Evolutionary conservation across 1,140 invertebrate genomes (phyloP), one percentile per base, ranked within the genome.

Genomic region (Armadillidium nasatum): DNA sequence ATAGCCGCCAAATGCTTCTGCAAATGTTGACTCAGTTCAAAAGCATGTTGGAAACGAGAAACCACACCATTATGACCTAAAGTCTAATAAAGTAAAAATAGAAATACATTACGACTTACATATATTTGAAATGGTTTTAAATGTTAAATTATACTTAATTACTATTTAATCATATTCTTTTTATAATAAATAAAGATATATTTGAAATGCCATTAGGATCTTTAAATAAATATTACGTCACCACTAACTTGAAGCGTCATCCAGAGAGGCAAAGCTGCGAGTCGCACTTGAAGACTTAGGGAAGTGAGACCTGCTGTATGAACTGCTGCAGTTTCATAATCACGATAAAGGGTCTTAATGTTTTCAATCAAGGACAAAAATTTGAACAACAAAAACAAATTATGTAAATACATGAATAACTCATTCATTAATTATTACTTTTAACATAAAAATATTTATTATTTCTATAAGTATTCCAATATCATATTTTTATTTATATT

Each of bases 241-340:
- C n/a, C n/a, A n/a, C 72, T 50, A 23, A 82, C 88, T 82, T 93
- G 92, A 44, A 95, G 84, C 22, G 88, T 88, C 4, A 91, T 89
- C 94, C 94, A 96, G 68, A 96, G 83, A 0, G 94, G 92, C 44
- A 96, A 86, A 66, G 92, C 91, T 13, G 90, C 89, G 15, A 95
- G 85, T 74, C 91, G 87, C 75, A 89, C 76, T 50, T 79, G 76
- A 33, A 81, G 75, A 66, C 76, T 81, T 22, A 80, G 73, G 13
- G 80, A 76, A 15, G 78, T 79, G 1, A 81, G 72, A 6, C 80
- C 80, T 10, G 78, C 80, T 21, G 80, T 71, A 50, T 79, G 80
- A 13, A 81, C 76, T n/a, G 72, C 74, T 10, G 76, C 69, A 11
- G 75, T 68, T 50, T 88, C 86, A 11, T 83, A 80, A n/a, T 82